These are phyloP conservation scores for Brachionichthys hirsutus DNA, from an alignment of 2,113 vertebrate genomes.

Conservation along the genomic window DNA sequence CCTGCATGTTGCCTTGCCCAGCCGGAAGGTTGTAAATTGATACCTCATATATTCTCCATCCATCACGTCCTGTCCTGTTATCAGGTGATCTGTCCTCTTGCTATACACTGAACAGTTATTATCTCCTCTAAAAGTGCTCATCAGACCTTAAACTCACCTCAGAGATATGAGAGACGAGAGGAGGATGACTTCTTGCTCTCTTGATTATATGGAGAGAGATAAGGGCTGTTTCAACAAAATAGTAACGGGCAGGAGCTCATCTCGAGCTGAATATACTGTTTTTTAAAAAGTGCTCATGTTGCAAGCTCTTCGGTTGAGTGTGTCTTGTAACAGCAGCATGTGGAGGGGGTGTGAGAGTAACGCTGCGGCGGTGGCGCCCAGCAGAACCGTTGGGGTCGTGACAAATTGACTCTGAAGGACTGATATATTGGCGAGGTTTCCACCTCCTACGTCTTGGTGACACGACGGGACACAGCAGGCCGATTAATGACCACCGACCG, in stretches of 20 bases:
- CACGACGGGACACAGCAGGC: conserved; percentile 69
- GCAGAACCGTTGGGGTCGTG: conserved; percentile 57
- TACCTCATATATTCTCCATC: conserved; percentile 39
- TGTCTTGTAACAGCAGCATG: neutral
- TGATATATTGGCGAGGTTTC: conserved; percentile 70
- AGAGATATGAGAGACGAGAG: conserved; percentile 37
- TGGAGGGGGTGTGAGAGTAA: conserved; percentile 15
- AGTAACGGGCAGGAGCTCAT: neutral
- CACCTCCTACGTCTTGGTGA: conserved; percentile 46
- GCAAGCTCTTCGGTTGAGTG: conserved; percentile 10
- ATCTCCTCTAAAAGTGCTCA: conserved; percentile 53
- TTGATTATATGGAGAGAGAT: conserved; percentile 17
- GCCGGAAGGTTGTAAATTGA: conserved; percentile 68
- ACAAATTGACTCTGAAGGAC: conserved; percentile 79
- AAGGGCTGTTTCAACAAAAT: neutral
- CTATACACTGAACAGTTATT: conserved; percentile 57
- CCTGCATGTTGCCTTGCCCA: conserved; percentile 60
- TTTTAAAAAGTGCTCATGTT: conserved; percentile 3
- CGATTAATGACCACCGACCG: conserved; percentile 69
- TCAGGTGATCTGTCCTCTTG: conserved; percentile 63
- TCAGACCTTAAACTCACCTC: conserved; percentile 48
- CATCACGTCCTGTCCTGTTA: conserved; percentile 59
- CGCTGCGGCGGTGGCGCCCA: conserved; percentile 32
- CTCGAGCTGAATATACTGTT: neutral
- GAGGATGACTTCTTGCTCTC: conserved; percentile 8